These are phyloP conservation scores for Tortrix viridana DNA, from an alignment of 2,888 invertebrate genomes.

Conservation along the genomic window DNA sequence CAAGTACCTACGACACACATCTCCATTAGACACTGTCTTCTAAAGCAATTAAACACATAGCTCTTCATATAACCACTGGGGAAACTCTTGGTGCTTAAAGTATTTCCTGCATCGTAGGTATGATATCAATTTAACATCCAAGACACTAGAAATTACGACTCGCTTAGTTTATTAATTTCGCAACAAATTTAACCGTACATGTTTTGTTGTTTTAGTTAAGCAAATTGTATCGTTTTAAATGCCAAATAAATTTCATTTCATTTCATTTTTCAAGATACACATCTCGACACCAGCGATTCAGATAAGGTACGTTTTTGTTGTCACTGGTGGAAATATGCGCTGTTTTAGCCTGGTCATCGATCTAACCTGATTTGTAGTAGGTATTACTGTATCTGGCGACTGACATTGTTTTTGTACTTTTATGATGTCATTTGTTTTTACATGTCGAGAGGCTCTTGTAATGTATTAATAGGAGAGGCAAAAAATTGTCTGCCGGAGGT, in stretches of 20 bases:
- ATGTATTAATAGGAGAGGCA: no score
- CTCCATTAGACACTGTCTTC: conserved; percentile 2
- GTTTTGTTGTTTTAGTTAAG: no score
- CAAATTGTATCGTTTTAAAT: no score
- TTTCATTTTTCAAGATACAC: conserved; percentile 11
- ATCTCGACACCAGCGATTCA: conserved; percentile 21
- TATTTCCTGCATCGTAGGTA: conserved; percentile 5
- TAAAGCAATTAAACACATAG: conserved; percentile 7
- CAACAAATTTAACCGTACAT: no score
- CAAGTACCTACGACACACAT: no score
- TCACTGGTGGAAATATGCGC: conserved; percentile 19
- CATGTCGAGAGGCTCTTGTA: no score
- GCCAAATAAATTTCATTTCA: no score
- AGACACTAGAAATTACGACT: background rate
- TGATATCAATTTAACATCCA: conserved; percentile 2
- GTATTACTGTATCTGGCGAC: conserved; percentile 23
- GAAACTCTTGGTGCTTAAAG: conserved; percentile 8
- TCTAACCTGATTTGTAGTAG: conserved; percentile 32
- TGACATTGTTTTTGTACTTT: conserved; percentile 16
- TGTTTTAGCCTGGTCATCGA: conserved; percentile 26
- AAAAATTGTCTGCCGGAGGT: no score
- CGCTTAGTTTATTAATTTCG: no score
- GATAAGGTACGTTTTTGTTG: conserved; percentile 18
- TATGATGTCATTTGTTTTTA: conserved; percentile 25
- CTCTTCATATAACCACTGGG: background rate